Conservation (phyloP, 92 coral and sea anemone genomes). For the Umimayanthus chanpuru region DNA sequence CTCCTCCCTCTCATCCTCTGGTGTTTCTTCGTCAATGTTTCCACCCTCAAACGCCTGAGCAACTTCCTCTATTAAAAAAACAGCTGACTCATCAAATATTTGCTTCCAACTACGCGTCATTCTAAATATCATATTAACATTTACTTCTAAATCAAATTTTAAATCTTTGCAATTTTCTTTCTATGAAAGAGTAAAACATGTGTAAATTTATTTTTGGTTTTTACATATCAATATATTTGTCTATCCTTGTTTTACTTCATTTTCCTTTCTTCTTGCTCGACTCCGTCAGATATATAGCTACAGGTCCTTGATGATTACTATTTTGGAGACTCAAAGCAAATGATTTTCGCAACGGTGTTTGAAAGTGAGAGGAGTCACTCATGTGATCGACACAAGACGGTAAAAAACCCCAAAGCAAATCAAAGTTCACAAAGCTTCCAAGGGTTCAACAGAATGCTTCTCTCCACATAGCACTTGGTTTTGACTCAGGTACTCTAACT, state of each 20-base stretch:
- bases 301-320: neutral
- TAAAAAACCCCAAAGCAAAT: no score
- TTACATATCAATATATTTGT: neutral
- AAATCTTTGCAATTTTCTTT: no score
- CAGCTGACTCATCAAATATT: neutral
- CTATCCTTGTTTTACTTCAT: neutral
- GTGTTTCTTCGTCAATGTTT: conserved; percentile 2
- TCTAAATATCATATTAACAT: no score
- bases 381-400: no score
- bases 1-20: neutral
- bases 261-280: neutral
- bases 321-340: neutral
- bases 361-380: neutral
- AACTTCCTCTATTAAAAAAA: conserved; percentile 20
- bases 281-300: neutral
- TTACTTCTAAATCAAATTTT: no score
- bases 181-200: no score
- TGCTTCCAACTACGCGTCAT: no score
- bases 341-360: no score
- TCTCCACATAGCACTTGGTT: no score
- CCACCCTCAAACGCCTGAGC: conserved; percentile 30
- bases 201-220: no score
- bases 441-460: no score
- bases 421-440: neutral
- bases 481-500: no score